These are phyloP conservation scores for Micronycteris hirsuta DNA, from an alignment of 2,113 vertebrate species.

Conservation along the genomic window DNA sequence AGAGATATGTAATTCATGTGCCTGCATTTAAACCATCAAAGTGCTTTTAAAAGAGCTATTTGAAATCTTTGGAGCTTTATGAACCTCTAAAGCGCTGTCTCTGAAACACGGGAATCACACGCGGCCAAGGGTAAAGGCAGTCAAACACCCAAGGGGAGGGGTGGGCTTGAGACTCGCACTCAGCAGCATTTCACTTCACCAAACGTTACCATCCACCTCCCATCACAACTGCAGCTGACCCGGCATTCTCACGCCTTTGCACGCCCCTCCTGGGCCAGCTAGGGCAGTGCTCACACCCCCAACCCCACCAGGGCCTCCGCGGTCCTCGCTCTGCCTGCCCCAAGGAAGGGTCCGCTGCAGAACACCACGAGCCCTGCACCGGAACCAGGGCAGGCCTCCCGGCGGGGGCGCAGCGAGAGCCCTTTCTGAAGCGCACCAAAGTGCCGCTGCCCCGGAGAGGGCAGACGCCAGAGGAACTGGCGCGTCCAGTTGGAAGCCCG, in stretches of 20 bases:
- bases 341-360: fast-evolving
- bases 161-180: neutral
- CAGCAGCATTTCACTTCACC: slow-evolving; percentile 26
- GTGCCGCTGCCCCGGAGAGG: fast-evolving
- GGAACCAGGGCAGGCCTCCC: neutral
- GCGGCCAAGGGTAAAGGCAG: slow-evolving; percentile 39
- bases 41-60: slow-evolving; percentile 56
- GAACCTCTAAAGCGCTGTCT: slow-evolving; percentile 58
- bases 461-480: fast-evolving
- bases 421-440: neutral
- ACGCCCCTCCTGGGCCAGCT: fast-evolving
- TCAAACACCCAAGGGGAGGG: slow-evolving; percentile 51
- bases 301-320: neutral
- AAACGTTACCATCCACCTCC: neutral
- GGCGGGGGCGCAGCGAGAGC: fast-evolving
- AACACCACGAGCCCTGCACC: no score
- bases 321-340: neutral
- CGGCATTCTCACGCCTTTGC: neutral
- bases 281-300: fast-evolving
- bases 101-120: slow-evolving; percentile 54
- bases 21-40: slow-evolving; percentile 68
- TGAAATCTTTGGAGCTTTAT: slow-evolving; percentile 56
- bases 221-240: neutral
- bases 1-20: slow-evolving; percentile 43
- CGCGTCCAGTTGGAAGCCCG: fast-evolving